Evolutionary conservation across 2,797 vertebrate species (phyloP).

Genomic region (Neostethus bicornis): DNA sequence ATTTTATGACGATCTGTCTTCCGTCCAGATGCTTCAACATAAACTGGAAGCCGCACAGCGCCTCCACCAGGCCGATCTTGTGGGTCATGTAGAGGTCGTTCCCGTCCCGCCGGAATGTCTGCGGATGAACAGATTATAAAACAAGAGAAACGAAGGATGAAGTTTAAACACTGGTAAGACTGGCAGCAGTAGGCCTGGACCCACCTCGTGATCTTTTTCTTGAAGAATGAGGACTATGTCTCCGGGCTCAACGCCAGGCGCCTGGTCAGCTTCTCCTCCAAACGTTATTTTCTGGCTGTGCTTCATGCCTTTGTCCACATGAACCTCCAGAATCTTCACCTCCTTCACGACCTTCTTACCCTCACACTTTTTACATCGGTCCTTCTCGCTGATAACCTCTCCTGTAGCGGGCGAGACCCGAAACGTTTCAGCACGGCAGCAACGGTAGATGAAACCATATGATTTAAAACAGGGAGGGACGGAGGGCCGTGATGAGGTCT

Average conservation of each 20-base stretch:
- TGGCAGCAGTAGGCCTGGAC: not conserved
- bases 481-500: no score
- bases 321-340: slow-evolving; percentile 98
- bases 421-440: no score
- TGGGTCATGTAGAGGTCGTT: slow-evolving; percentile 95
- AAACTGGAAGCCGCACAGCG: slow-evolving; percentile 97
- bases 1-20: slow-evolving; percentile 95
- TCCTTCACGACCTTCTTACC: slow-evolving; percentile 99
- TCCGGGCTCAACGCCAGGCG: slow-evolving; percentile 93
- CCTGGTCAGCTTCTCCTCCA: slow-evolving; percentile 96
- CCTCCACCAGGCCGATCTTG: slow-evolving; percentile 96
- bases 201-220: slow-evolving; percentile 97
- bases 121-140: slow-evolving; percentile 6
- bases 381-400: slow-evolving; percentile 98
- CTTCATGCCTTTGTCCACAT: slow-evolving; percentile 99
- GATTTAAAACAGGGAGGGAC: no score
- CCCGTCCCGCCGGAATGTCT: slow-evolving; percentile 92
- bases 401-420: slow-evolving; percentile 75
- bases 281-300: slow-evolving; percentile 98
- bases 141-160: no score
- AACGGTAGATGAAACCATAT: no score
- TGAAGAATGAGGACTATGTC: slow-evolving; percentile 97
- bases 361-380: slow-evolving; percentile 99
- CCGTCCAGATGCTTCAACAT: slow-evolving; percentile 95
- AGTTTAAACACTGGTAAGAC: no score